Base-by-base conservation (phyloP, 2,113 vertebrate species). In the Bubo scandiacus region DNA sequence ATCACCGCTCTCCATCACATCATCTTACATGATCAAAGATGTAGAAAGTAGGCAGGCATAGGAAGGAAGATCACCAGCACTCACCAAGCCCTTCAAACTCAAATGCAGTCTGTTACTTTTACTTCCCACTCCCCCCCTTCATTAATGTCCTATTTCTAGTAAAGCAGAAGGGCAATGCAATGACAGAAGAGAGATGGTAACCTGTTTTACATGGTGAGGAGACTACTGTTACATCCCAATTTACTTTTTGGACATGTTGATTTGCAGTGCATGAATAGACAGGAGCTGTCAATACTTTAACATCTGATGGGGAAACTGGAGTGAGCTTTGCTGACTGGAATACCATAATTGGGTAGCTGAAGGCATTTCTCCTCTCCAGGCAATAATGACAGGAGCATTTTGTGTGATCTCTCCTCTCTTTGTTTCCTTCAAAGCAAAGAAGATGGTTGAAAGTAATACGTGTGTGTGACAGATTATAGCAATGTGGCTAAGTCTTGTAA, bases 381-480 rank as follows among this genome's bases (percentile, higher is more conserved):
- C 78, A 83, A 83, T 75, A 95, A 82, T 55, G 74, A 75, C 45
- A 92, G 81, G 42, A 83, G 6, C 51, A 74, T 95, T 95, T 87
- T 55, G 74, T 90, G 71, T 80, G 73, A 80, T 88, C 36, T 90
- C 47, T 62, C 49, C 34, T 93, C 43, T 91, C 42, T 94, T 62
- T 85, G 25, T 59, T 90, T 73, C 70, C 67, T 92, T 95, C 90
- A 96, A 92, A 93, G 92, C 62, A 81, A 77, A 80, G 81, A 87
- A 81, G 67, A 45, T 15, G 23, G 30, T 81, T 94, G 72, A 93
- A 95, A 94, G 92, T 92, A 90, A 71, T 90, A 7, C 11, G 29
- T 85, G 66, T 63, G 10, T 47, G 45, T 23, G 84, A 75, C 73
- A 96, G 66, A 91, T 91, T 91, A 88, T 15, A 80, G 73, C 75